Conservation (phyloP, 30 jellyfish, hydroid and myxozoan species). For the Aurelia sp. region DNA sequence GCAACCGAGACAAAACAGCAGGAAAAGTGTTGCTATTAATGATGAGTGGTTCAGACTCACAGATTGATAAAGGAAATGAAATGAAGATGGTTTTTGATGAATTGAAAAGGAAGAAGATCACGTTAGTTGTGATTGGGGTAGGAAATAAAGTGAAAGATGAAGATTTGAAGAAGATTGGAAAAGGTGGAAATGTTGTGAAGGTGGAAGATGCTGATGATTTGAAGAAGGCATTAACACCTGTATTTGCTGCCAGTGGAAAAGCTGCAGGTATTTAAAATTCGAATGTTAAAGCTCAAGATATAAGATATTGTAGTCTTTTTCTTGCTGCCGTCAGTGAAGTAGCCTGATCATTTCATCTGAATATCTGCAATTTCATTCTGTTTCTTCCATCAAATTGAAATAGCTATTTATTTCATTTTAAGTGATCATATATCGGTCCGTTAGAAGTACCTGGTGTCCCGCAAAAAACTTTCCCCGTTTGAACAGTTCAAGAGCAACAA, state of each 20-base stretch:
- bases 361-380: too few species aligned
- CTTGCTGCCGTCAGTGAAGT: too few species aligned
- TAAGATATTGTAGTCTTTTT: too few species aligned
- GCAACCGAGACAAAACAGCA: background rate
- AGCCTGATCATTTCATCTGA: too few species aligned
- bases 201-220: constrained; percentile 22
- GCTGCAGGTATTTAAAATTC: constrained; percentile 26
- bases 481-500: too few species aligned
- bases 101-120: constrained; percentile 6
- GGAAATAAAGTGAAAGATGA: constrained; percentile 37
- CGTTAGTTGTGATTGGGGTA: constrained; percentile 27
- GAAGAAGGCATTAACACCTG: background rate
- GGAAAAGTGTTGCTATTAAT: constrained; percentile 56
- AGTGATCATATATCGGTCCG: too few species aligned
- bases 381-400: too few species aligned
- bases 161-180: background rate
- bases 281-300: too few species aligned
- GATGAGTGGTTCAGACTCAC: constrained; percentile 18
- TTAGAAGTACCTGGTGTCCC: too few species aligned
- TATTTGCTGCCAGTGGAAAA: background rate
- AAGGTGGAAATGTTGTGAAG: background rate
- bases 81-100: constrained; percentile 12
- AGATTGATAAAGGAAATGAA: constrained; percentile 3
- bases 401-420: too few species aligned
- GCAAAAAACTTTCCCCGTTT: too few species aligned